A percentile compares a stretch with the other conserved stretches of the same genome.
These are phyloP conservation scores for Blastomussa wellsi DNA, from an alignment of 92 coral and sea anemone genomes.

Conservation along the genomic window DNA sequence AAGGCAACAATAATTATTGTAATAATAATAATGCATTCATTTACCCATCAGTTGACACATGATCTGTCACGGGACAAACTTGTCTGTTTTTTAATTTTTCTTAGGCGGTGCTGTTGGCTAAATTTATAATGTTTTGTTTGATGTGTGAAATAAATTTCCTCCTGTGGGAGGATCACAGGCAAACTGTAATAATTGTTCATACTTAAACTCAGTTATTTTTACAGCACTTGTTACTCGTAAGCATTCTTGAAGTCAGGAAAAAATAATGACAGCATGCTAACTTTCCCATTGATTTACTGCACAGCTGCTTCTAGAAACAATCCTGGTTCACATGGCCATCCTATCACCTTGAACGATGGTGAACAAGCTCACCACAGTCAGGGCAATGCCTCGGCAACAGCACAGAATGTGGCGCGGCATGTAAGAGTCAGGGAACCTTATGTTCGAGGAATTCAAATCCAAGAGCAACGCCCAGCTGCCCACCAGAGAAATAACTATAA, in stretches of 20 bases:
- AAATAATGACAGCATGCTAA: background rate
- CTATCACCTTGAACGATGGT: slow-evolving; percentile 17
- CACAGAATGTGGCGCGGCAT: slow-evolving; percentile 6
- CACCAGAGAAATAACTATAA: slow-evolving; percentile 36
- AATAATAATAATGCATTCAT: too few species aligned
- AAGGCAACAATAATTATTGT: too few species aligned
- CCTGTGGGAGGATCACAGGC: background rate
- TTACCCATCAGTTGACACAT: background rate
- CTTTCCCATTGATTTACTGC: slow-evolving; percentile 31
- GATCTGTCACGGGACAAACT: background rate
- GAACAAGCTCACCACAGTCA: background rate
- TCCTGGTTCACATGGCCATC: slow-evolving; percentile 34
- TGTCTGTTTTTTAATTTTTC: too few species aligned
- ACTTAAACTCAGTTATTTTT: background rate
- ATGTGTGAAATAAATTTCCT: background rate
- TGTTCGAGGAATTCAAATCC: slow-evolving; percentile 29
- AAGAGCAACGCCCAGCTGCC: slow-evolving; percentile 29
- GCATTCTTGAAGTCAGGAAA: background rate
- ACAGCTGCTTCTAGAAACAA: slow-evolving; percentile 40
- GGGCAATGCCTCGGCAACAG: background rate
- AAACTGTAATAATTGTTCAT: background rate
- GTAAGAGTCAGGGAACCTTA: slow-evolving; percentile 23
- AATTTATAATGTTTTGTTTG: background rate
- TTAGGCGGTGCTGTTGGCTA: background rate
- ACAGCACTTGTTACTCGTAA: background rate